Evolutionary conservation across 92 coral and sea anemone species (phyloP).

Genomic region (Epizoanthus rinbou): DNA sequence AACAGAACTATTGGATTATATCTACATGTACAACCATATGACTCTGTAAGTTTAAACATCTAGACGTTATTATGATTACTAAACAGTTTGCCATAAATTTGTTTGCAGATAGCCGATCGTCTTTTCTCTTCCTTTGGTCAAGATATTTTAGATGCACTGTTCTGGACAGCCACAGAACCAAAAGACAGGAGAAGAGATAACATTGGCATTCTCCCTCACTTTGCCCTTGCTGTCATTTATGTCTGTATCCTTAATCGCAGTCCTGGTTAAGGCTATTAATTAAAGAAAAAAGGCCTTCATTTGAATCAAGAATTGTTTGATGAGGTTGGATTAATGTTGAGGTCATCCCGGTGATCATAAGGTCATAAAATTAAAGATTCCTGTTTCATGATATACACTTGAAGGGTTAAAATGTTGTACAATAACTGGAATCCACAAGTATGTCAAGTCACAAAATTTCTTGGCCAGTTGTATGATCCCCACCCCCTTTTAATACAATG

Average conservation of each 20-base stretch:
- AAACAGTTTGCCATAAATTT: neutral
- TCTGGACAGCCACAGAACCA: conserved; percentile 99
- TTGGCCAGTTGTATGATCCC: too few species aligned
- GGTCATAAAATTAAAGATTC: too few species aligned
- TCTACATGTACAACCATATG: neutral
- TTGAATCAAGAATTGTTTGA: too few species aligned
- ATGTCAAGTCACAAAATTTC: too few species aligned
- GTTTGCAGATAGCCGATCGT: conserved; percentile 89
- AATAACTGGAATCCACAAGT: too few species aligned
- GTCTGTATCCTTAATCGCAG: conserved; percentile 89
- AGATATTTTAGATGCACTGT: conserved; percentile 92
- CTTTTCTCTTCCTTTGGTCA: conserved; percentile 97
- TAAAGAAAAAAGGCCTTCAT: too few species aligned
- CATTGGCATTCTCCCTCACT: conserved; percentile 87
- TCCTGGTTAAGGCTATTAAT: too few species aligned
- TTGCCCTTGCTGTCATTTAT: conserved; percentile 88
- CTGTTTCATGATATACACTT: neutral
- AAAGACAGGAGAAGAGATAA: conserved; percentile 79
- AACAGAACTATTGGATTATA: too few species aligned
- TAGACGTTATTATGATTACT: neutral
- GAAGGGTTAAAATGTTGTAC: too few species aligned
- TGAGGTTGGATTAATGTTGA: too few species aligned
- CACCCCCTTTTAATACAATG: too few species aligned
- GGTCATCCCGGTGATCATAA: too few species aligned
- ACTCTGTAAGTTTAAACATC: neutral